Evolutionary conservation across 2,888 invertebrate genomes (phyloP).

Genomic region (Antheraea assamensis): DNA sequence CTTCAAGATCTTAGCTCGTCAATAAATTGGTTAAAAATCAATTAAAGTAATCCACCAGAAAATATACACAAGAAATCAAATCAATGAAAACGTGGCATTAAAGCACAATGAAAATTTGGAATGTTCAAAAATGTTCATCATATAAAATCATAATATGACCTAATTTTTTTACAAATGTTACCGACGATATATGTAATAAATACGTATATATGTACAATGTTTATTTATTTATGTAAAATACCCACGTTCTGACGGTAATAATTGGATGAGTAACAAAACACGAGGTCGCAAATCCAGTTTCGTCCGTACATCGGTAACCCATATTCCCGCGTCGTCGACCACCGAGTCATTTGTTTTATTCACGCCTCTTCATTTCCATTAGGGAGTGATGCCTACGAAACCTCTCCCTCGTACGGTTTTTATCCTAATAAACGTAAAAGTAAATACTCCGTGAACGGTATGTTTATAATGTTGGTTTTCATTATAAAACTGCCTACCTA

Average conservation of each 20-base stretch:
- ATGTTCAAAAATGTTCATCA: too few species aligned
- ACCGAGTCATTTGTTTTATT: slow-evolving; percentile 38
- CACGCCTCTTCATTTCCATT: slow-evolving; percentile 43
- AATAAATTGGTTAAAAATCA: too few species aligned
- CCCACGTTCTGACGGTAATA: neutral
- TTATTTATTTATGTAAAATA: neutral
- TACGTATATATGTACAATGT: too few species aligned
- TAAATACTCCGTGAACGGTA: neutral
- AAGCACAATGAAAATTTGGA: neutral
- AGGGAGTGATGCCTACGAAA: slow-evolving; percentile 28
- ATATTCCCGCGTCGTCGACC: slow-evolving; percentile 14
- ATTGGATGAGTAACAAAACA: slow-evolving; percentile 3
- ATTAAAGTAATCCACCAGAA: too few species aligned
- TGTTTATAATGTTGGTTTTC: neutral
- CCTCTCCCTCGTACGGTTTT: slow-evolving; percentile 23
- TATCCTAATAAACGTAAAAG: slow-evolving; percentile 14
- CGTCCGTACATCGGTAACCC: slow-evolving; percentile 12
- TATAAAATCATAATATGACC: neutral
- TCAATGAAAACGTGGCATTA: neutral
- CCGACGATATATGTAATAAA: neutral
- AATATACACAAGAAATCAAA: too few species aligned
- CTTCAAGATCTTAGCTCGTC: too few species aligned
- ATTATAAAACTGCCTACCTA: neutral
- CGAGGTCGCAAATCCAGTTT: slow-evolving; percentile 10
- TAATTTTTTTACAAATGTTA: neutral